Evolutionary conservation across 1,140 invertebrate genomes (phyloP).

Genomic region (Linepithema humile): DNA sequence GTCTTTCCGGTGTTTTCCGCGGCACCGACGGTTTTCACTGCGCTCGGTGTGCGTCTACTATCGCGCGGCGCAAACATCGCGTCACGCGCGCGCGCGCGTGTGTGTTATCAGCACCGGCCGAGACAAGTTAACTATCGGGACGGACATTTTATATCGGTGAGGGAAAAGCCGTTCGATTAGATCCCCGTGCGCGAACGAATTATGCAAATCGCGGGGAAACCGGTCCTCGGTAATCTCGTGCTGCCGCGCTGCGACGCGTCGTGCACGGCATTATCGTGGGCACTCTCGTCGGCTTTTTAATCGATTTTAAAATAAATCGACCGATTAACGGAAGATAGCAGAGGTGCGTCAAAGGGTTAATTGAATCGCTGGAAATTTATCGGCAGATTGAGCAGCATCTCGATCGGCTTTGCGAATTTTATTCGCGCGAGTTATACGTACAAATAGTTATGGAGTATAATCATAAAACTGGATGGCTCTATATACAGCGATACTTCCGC

Average conservation of each 20-base stretch:
- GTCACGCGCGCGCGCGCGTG: not conserved
- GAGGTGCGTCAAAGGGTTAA: not conserved
- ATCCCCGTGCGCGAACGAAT: constrained; percentile 9
- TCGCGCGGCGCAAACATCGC: not conserved
- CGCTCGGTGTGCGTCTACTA: not conserved
- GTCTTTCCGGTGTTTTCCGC: not conserved
- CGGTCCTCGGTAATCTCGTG: not conserved
- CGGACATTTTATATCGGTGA: constrained; percentile 9
- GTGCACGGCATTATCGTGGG: constrained; percentile 6
- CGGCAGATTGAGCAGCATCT: not conserved
- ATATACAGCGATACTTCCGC: not conserved
- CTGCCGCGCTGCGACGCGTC: no score
- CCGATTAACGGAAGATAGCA: constrained; percentile 34
- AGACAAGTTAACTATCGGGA: constrained; percentile 16
- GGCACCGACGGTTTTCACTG: not conserved
- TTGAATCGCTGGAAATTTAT: constrained; percentile 31
- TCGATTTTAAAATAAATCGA: constrained; percentile 42
- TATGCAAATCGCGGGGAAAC: constrained; percentile 34
- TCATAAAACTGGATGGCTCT: not conserved
- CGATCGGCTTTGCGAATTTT: constrained; percentile 3
- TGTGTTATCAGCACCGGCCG: constrained; percentile 5
- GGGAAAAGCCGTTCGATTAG: constrained; percentile 31
- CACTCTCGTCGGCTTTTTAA: constrained; percentile 11
- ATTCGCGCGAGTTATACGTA: not conserved
- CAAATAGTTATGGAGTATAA: not conserved